Base-by-base conservation (phyloP, 2,888 invertebrate genomes). In the Netelia melanura region DNA sequence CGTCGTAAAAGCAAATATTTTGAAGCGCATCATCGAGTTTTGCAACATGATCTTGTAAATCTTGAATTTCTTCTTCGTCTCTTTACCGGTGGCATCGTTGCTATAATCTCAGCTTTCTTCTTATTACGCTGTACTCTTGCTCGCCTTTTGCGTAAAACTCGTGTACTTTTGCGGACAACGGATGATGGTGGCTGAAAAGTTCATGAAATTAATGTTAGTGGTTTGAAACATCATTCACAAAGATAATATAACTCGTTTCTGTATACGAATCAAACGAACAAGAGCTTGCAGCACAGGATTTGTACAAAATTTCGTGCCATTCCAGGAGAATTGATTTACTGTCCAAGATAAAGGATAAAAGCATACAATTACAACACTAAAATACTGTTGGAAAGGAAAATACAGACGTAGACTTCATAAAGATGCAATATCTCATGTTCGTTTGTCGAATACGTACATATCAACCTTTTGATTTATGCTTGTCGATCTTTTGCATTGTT, bases 41-140 rank as follows among this genome's bases (percentile, higher is more conserved):
- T 30, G 23, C 8, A 67, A 87, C 70, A 44, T 87, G 83, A 5
- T 83, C 82, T 52, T 88, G 84, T 9, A 89, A 54, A 11, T 78
- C 84, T 21, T 78, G 58, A 8, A 90, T 85, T 87, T 89, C 86
- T 21, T 79, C 48, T 65, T 88, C 81, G 65, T 90, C 90, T 61
- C 86, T 61, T 52, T 38, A 38, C 0, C 79, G 71, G 25, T 89
- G 88, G 38, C 84, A 88, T 25, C 76, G 79, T 65, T 86, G 86
- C 61, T 89, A 72, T n/a, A 79, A 68, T 67, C 83, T 83, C 8
- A 90, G 86, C 38, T 84, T 83, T 77, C 86, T 85, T 71, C 83
- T 74, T 8, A 90, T 79, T 54, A 52, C 71, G n/a, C 76, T 58
- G 61, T 86, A 88, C 11, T 88, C 86, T 81, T 86, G 67, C 68